Evolutionary conservation across 1,140 invertebrate species (phyloP).

Genomic region (Delia radicum): DNA sequence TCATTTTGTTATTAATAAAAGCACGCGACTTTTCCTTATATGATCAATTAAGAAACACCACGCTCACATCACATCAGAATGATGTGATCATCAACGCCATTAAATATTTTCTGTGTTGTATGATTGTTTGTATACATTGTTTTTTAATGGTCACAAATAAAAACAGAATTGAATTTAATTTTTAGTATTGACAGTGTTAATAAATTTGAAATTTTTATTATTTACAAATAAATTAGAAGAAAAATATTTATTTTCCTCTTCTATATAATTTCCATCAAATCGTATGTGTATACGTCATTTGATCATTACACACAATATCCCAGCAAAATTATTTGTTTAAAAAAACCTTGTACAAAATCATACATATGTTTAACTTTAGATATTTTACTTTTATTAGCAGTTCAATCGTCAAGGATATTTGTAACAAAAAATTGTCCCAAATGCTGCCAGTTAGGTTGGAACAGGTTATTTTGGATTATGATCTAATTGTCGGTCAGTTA

Average conservation of each 20-base stretch:
- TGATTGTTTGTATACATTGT: not conserved
- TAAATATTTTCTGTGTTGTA: not conserved
- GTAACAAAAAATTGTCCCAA: too few relatives aligned
- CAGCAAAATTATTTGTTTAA: too few relatives aligned
- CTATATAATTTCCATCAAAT: not conserved
- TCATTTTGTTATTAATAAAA: conserved; percentile 15
- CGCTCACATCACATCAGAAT: not conserved
- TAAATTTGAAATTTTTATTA: not conserved
- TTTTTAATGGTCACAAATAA: not conserved
- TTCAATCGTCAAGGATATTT: too few relatives aligned
- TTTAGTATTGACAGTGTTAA: conserved; percentile 8
- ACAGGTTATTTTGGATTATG: too few relatives aligned
- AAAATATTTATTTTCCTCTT: not conserved
- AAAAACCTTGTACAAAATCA: too few relatives aligned
- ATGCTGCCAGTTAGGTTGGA: too few relatives aligned
- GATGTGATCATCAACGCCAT: not conserved
- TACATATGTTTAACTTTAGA: too few relatives aligned
- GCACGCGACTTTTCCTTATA: conserved; percentile 16
- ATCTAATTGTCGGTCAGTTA: too few relatives aligned
- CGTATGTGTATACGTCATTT: not conserved
- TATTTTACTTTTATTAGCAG: too few relatives aligned
- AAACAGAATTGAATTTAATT: conserved; percentile 12
- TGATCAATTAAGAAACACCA: not conserved
- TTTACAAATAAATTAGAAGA: conserved; percentile 2
- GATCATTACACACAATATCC: not conserved